phyloP scores from a whole-genome alignment of 2,113 vertebrate species.

The Lanius collurio region DNA sequence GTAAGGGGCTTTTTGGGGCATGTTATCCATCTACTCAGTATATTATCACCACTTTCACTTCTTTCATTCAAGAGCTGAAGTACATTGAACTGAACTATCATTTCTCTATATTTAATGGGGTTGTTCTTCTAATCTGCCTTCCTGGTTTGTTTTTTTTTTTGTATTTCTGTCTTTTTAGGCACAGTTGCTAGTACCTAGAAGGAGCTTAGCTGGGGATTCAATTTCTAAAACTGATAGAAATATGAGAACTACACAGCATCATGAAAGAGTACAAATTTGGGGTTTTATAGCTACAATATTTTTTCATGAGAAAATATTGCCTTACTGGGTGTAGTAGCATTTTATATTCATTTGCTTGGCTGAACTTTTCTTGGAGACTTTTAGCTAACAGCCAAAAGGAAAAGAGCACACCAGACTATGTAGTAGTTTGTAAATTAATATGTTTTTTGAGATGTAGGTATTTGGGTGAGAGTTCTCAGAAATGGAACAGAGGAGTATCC shows the following conservation, averaged over 20 bases:
- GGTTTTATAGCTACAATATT: neutral
- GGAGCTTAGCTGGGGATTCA: neutral
- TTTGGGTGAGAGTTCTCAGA: neutral
- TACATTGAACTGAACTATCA: neutral
- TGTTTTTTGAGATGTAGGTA: neutral
- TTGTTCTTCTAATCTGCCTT: neutral
- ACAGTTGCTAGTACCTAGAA: neutral
- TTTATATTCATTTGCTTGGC: neutral
- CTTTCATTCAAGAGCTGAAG: neutral
- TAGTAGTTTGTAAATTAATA: neutral
- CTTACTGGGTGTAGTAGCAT: neutral
- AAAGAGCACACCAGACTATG: neutral
- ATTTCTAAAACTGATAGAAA: neutral
- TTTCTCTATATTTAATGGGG: neutral
- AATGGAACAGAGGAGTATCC: neutral
- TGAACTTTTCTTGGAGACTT: neutral
- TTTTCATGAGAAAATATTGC: neutral
- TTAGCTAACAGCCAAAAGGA: neutral
- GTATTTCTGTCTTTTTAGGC: neutral
- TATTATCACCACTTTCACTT: neutral
- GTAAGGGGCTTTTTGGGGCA: neutral
- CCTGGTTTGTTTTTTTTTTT: neutral
- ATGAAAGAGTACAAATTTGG: neutral
- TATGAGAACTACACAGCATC: neutral
- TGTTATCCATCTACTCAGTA: neutral